phyloP scores from a whole-genome alignment of 2,888 invertebrate species.

The Onchidella celtica region DNA sequence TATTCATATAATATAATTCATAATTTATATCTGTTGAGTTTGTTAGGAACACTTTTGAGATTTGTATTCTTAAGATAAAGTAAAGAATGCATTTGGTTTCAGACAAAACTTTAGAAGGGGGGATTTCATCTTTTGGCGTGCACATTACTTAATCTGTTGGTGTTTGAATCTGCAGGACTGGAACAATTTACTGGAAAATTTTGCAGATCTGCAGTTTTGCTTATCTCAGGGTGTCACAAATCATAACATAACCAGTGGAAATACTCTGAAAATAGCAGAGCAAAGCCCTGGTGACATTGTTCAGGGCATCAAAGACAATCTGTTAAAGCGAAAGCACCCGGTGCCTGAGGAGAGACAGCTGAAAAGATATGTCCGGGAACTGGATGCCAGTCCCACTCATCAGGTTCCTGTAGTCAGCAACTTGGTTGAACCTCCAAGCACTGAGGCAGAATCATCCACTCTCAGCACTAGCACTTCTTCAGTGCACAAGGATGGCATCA shows the following conservation, averaged over 20 bases:
- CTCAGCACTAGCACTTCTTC: not conserved
- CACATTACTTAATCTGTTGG: no score
- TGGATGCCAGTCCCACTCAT: not conserved
- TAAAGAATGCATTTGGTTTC: no score
- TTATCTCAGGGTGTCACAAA: conserved; percentile 55
- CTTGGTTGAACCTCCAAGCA: not conserved
- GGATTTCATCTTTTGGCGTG: no score
- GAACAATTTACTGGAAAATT: conserved; percentile 77
- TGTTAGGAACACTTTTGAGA: no score
- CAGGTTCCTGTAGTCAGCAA: not conserved
- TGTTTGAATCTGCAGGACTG: conserved; percentile 76
- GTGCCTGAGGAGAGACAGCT: not conserved
- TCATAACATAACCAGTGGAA: not conserved
- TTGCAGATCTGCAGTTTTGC: conserved; percentile 78
- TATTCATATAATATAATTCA: no score
- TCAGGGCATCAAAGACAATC: conserved; percentile 23
- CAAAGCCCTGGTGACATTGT: conserved; percentile 25
- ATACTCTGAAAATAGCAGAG: conserved; percentile 7
- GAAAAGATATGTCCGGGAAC: not conserved
- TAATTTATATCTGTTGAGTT: no score
- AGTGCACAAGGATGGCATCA: not conserved
- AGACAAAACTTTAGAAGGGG: no score
- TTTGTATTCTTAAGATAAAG: no score
- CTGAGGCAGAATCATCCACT: not conserved
- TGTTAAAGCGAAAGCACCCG: not conserved